Evolutionary conservation across 2,113 vertebrate species (phyloP), one percentile per base, ranked within the genome.

Genomic region (Heterocephalus glaber): DNA sequence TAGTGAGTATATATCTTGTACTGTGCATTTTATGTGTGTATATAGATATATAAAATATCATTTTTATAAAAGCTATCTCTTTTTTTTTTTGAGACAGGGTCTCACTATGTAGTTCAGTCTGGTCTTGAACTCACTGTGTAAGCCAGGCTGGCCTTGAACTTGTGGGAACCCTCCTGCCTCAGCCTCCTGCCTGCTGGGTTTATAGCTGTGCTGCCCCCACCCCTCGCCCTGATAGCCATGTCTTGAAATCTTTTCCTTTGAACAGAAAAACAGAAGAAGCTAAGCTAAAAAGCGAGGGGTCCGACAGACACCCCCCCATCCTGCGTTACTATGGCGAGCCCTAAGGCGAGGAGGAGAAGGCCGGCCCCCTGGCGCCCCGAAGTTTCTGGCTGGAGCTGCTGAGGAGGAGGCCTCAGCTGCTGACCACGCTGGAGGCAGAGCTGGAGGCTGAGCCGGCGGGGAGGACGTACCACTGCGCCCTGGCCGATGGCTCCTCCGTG

Each of bases 401-500:
- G 7, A 66, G 93, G 30, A 93, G 95, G 63, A 97, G 92, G 68
- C 97, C 97, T 35, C 97, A 95, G 41, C 97, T 97, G 54, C 97
- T 97, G 33, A 17, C 86, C 22, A 13, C 97, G 33, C 65, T 2
- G 2, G 33, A 66, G 65, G 33, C 13, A 4, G 33, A 35, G 60
- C 22, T 2, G 77, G 80, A 92, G 56, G 89, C 63, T 76, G 86
- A 97, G 74, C 90, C 95, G 13, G 49, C 49, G 4, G 49, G 33
- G 83, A 98, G 95, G 94, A 99, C 98, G 88, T 98, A 99, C 56
- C 98, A 98, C 94, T 99, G 98, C 22, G 60, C 96, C 49, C 95
- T 98, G 95, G 91, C 88, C 0, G 97, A 99, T 5, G 98, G 98
- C 47, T 99, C 98, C 10, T 98, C 98, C 26, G 97, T 98, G 61